These are phyloP conservation scores for Prionailurus bengalensis DNA, from an alignment of 2,113 vertebrate genomes.

Conservation along the genomic window DNA sequence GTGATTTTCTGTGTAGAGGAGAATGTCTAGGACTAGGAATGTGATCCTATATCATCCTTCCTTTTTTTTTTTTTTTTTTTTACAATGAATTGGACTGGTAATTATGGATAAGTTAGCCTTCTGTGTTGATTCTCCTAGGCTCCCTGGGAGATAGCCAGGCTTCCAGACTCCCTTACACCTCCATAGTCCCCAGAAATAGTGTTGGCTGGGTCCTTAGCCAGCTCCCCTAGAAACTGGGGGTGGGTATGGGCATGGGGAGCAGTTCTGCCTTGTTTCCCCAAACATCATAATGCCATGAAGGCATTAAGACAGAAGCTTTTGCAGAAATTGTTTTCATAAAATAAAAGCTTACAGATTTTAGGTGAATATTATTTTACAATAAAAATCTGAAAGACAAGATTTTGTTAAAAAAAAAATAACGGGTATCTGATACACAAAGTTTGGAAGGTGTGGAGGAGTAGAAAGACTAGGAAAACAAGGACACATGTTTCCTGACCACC, in stretches of 20 bases:
- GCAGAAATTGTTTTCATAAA: not conserved
- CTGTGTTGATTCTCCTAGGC: not conserved
- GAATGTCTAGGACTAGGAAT: not conserved
- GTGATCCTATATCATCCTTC: not conserved
- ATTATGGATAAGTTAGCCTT: not conserved
- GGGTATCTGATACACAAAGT: not conserved
- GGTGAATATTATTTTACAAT: not conserved
- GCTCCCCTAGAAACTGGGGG: not conserved
- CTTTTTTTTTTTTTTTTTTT: not conserved
- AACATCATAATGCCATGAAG: not conserved
- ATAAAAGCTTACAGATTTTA: not conserved
- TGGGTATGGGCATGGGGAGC: fast-evolving
- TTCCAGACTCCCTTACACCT: not conserved
- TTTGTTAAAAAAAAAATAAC: not conserved
- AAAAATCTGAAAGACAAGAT: not conserved
- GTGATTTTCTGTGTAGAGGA: not conserved
- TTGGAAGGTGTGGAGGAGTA: not conserved
- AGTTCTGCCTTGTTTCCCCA: not conserved
- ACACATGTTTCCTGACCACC: not conserved
- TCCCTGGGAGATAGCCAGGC: not conserved
- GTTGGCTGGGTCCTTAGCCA: not conserved
- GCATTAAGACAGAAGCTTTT: not conserved
- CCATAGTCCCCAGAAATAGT: not conserved
- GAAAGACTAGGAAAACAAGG: not conserved
- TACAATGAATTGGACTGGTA: not conserved